Evolutionary conservation across 2,797 vertebrate species (phyloP).

Genomic region (Hephaestus fuliginosus): DNA sequence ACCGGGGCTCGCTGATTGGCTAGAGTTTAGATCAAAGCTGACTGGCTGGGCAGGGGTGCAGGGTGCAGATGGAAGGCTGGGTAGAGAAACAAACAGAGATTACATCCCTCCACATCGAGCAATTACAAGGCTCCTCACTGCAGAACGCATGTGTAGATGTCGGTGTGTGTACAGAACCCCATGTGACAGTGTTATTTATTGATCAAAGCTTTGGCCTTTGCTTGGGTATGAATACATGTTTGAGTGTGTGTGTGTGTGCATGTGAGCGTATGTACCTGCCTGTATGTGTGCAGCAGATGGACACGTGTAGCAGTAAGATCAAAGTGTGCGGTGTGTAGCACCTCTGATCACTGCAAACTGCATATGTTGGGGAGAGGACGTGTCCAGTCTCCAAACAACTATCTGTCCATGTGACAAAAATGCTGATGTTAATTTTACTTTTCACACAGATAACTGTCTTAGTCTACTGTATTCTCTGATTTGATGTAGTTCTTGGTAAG

Average conservation of each 20-base stretch:
- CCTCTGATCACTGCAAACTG: conserved; percentile 43
- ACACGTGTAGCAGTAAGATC: conserved; percentile 68
- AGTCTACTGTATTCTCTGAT: background rate
- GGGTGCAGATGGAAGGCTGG: conserved; percentile 69
- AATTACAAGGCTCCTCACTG: conserved; percentile 53
- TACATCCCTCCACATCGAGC: conserved; percentile 57
- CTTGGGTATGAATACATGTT: conserved; percentile 22
- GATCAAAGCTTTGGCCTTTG: conserved; percentile 65
- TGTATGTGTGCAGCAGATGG: conserved; percentile 69
- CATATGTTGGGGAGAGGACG: conserved; percentile 40
- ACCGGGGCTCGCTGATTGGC: conserved; percentile 35
- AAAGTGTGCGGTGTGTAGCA: conserved; percentile 55
- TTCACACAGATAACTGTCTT: conserved; percentile 9
- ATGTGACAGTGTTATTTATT: conserved; percentile 65
- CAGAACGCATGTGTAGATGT: conserved; percentile 33
- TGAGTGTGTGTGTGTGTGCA: too few relatives aligned
- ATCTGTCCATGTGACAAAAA: conserved; percentile 16
- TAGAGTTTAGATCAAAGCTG: conserved; percentile 35
- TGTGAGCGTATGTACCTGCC: background rate
- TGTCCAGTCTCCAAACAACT: conserved; percentile 34
- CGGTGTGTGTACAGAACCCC: conserved; percentile 15
- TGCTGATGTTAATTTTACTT: background rate
- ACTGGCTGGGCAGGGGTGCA: conserved; percentile 49
- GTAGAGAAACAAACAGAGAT: conserved; percentile 72
- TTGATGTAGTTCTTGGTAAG: conserved; percentile 34